A percentile compares a stretch with the other conserved stretches of the same genome.
Evolutionary conservation across 2,113 vertebrate species (phyloP).

Genomic region (Octodon degus): DNA sequence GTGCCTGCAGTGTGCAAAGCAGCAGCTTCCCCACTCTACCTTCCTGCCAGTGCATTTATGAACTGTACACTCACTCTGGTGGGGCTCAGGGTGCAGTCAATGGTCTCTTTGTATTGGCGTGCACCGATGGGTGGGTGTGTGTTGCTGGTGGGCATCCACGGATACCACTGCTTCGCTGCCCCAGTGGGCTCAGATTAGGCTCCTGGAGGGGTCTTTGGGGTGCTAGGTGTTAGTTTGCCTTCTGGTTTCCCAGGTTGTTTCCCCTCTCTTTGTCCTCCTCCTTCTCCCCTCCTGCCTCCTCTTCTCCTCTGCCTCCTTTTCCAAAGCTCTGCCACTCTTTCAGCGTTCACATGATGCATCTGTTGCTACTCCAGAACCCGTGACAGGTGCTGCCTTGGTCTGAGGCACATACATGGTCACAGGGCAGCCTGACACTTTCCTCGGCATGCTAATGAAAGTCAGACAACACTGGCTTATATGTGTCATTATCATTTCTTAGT

Average conservation of each 20-base stretch:
- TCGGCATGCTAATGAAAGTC: background rate
- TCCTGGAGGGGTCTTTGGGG: background rate
- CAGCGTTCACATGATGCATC: fast-evolving
- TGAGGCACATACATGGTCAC: background rate
- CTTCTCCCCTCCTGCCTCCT: too few species aligned
- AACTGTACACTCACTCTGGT: fast-evolving
- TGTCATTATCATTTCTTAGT: background rate
- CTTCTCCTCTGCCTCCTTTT: background rate
- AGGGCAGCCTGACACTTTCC: background rate
- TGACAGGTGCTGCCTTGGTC: background rate
- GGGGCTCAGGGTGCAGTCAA: fast-evolving
- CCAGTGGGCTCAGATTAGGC: background rate
- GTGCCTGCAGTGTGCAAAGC: fast-evolving
- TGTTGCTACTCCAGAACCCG: background rate
- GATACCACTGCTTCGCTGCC: background rate
- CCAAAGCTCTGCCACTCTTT: background rate
- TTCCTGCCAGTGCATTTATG: background rate
- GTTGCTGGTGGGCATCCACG: too few species aligned
- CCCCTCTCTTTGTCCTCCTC: background rate
- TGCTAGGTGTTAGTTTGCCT: background rate
- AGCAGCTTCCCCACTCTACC: background rate
- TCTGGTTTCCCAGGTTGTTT: background rate
- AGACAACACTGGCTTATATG: background rate
- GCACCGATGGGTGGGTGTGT: fast-evolving
- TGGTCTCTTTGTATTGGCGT: too few species aligned